Evolutionary conservation across 2,797 vertebrate genomes (phyloP), one percentile per base, ranked within the genome.

Genomic region (Poeciliopsis infans): DNA sequence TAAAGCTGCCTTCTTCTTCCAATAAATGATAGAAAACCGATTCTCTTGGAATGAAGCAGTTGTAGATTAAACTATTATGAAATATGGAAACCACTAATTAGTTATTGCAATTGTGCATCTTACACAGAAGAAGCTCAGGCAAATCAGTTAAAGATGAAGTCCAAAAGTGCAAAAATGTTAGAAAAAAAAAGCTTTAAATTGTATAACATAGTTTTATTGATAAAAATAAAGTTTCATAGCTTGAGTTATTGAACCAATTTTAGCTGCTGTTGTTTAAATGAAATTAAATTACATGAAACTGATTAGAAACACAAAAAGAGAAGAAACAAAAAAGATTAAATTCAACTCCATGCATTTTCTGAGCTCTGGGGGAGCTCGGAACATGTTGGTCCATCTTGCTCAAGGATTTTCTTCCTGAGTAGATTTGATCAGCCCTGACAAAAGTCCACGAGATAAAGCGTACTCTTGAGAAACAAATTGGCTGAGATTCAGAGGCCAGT

Each of bases 401-500:
- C 1, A 12, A 23, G 59, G 18, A 28, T 57, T 39, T 43, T 47
- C n/a, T 36, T 1, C 15, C 68, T 83, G 70, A 73, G 75, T 46
- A 59, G 74, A 72, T 74, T 61, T 64, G 76, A 86, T 88, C 80
- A 45, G 79, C 72, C 83, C 74, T 74, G 87, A 75, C 83, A 70
- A 46, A 77, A 81, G 81, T 81, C 82, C 59, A 47, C 72, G 59
- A 84, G 89, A 90, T 83, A 25, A 78, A 89, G 64, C 75, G 77
- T 53, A 51, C 70, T 84, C 79, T 75, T 80, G 82, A 84, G 86
- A 84, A 86, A 81, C 82, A 89, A 90, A 77, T 83, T 91, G 88
- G 84, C 81, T 39, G 64, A 87, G 85, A 87, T 79, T 89, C 84
- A 76, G 69, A 4, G 51, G 66, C 16, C 39, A 57, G 88, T 87